Base-by-base conservation (phyloP, 2,797 vertebrate species). In the Limnodromus scolopaceus region DNA sequence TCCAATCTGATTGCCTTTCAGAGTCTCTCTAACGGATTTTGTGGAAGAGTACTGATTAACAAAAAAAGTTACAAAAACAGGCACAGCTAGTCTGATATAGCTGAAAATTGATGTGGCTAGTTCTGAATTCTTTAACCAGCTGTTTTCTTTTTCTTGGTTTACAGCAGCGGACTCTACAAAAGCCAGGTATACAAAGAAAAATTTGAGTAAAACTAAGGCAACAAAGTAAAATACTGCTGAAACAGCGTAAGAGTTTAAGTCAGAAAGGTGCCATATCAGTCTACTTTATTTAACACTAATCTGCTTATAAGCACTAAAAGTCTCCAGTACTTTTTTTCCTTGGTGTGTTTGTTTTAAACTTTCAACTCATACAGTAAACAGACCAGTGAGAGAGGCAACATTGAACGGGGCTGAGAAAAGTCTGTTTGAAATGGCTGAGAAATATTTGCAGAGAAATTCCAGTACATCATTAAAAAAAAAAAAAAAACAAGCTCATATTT, bases 391-490 rank as follows among this genome's bases (percentile, higher is more conserved):
- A 91, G 22, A 48, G 23, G 10, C 4, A 87, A 74, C 32, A 39
- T 0, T 4, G 23, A 90, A 71, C 8, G 76, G 18, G 18, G 10
- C 16, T 83, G 46, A 88, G 74, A 95, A 93, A 95, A 57, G 54
- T 72, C 64, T 86, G 24, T 89, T 90, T 94, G 66, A 68, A 95
- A 94, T 54, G 32, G 9, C 27, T 87, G 45, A 92, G 53, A 93
- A 94, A 28, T 41, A 69, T 78, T 84, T 94, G 63, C 58, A 77
- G 74, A 95, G 61, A 83, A 72, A 90, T 65, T 89, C 32, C 43
- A 54, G 28, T 51, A 8, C 48, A 87, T 55, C 57, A 87, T 36
- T 77, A 6, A 74, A 89, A 95, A 65, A 27, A 15, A 43, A 43
- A 43, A 41, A 41, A 41, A 27, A 27, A 43, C 39, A 93, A 53